phyloP scores from a whole-genome alignment of 2,888 invertebrate genomes.

The Onthophagus sagittarius region DNA sequence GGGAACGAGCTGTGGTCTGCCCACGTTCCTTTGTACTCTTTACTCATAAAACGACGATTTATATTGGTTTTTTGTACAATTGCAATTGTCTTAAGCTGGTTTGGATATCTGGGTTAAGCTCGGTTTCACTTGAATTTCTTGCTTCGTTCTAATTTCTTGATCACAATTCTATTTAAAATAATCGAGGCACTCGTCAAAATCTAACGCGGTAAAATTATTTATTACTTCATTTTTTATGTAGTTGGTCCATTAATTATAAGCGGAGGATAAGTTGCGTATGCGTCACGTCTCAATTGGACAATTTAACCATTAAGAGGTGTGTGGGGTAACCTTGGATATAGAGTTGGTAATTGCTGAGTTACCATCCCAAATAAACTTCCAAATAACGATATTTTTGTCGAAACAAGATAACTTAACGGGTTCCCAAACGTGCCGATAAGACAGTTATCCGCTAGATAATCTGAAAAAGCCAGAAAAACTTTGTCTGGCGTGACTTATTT shows the following conservation, averaged over 20 bases:
- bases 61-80: not conserved
- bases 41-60: not conserved
- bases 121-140: not conserved
- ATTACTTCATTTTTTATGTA: not conserved
- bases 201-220: not conserved
- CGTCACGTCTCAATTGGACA: not conserved
- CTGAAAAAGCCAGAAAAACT: no score
- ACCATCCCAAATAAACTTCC: not conserved
- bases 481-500: no score
- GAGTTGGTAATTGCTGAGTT: not conserved
- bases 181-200: no score
- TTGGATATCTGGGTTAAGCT: not conserved
- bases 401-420: no score
- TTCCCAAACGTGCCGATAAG: no score
- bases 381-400: no score
- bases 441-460: no score
- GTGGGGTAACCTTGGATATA: not conserved
- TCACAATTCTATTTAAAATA: not conserved
- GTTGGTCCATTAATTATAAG: not conserved
- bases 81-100: not conserved
- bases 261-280: not conserved
- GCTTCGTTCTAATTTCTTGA: not conserved
- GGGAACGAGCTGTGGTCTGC: not conserved
- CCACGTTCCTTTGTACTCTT: not conserved
- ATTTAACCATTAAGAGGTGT: not conserved